Percentiles rank a stretch among this genome's conserved stretches.
Conservation (phyloP, 2,888 invertebrate genomes). For the Dascillus cervinus region DNA sequence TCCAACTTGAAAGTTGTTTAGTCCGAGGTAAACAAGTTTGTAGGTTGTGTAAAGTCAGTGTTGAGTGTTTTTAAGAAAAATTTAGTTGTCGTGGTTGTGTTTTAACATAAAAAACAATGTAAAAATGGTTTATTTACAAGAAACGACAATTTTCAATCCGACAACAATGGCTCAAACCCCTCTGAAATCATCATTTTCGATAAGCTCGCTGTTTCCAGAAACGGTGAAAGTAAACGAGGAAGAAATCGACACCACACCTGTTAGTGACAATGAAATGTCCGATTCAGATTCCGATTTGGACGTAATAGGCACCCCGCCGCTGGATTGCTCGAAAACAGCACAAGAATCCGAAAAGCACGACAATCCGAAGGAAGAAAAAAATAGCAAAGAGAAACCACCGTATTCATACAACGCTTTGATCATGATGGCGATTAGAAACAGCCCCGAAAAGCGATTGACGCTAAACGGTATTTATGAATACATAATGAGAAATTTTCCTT, state of each 20-base stretch:
- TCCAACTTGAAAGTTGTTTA: no score
- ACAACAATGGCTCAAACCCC: conserved; percentile 48
- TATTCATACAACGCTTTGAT: conserved; percentile 98
- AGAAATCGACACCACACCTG: conserved; percentile 26
- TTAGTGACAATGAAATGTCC: conserved; percentile 39
- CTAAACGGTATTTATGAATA: conserved; percentile 97
- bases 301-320: conserved; percentile 68
- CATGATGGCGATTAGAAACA: conserved; percentile 97
- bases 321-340: conserved; percentile 55
- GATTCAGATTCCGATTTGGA: conserved; percentile 63
- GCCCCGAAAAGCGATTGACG: conserved; percentile 84
- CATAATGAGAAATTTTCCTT: conserved; percentile 97
- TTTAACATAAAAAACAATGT: conserved; percentile 13
- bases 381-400: conserved; percentile 86
- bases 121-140: conserved; percentile 24
- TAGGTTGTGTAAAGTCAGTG: not conserved
- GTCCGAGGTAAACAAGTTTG: no score
- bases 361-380: conserved; percentile 47
- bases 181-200: conserved; percentile 70
- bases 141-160: conserved; percentile 8
- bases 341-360: conserved; percentile 24
- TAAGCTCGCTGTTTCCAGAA: conserved; percentile 72
- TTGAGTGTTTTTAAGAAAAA: not conserved
- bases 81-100: conserved; percentile 1
- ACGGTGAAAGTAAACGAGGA: conserved; percentile 37